Evolutionary conservation across 23 tunicate genomes (phyloP).

Genomic region (Trididemnum nubilum): DNA sequence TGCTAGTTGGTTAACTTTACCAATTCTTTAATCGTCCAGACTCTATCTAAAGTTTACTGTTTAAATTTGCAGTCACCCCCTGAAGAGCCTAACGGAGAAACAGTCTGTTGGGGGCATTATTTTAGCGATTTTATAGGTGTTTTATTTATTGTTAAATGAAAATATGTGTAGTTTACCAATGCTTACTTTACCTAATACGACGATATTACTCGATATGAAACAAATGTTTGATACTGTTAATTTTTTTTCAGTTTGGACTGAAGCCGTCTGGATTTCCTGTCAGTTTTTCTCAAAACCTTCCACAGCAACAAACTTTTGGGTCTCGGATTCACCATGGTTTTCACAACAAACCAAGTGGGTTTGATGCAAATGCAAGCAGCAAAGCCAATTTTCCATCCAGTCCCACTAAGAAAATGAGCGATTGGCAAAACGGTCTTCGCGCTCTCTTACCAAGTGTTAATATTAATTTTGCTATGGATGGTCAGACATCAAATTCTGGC

Average conservation of each 20-base stretch:
- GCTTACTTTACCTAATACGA: no score
- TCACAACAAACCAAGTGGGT: background rate
- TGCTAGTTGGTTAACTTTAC: no score
- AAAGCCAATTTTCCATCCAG: background rate
- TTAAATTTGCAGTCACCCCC: no score
- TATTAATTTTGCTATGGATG: constrained; percentile 78
- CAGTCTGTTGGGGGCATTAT: no score
- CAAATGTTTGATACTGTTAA: no score
- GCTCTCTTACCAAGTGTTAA: constrained; percentile 90
- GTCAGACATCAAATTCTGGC: background rate
- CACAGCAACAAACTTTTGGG: background rate
- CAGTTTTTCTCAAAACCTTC: background rate
- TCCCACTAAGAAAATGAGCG: constrained; percentile 35
- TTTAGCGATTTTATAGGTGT: no score
- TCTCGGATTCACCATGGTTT: background rate
- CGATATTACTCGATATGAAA: no score
- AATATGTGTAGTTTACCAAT: no score
- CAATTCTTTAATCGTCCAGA: no score
- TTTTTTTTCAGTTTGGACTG: constrained; percentile 22
- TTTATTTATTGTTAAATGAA: no score
- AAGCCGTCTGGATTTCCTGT: constrained; percentile 13
- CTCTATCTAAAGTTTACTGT: no score
- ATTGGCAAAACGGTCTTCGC: constrained; percentile 76
- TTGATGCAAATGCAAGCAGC: background rate
- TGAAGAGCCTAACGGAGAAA: no score